phyloP scores from a whole-genome alignment of 2,888 invertebrate species.

The Chloroclysta siterata region DNA sequence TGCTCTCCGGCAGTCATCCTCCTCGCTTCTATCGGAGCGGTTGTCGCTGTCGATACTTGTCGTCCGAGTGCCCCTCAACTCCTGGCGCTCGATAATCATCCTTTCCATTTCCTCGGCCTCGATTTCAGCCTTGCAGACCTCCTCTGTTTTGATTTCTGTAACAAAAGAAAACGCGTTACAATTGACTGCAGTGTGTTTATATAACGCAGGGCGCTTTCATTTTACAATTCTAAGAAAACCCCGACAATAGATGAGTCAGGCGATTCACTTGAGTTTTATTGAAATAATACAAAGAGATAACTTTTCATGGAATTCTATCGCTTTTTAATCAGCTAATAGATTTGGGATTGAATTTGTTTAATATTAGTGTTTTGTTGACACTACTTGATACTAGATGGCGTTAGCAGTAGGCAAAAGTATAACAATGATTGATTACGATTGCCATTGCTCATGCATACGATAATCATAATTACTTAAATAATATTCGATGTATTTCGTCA shows the following conservation, averaged over 20 bases:
- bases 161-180: conserved; percentile 75
- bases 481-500: no score
- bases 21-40: conserved; percentile 83
- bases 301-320: conserved; percentile 47
- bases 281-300: conserved; percentile 71
- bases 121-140: conserved; percentile 76
- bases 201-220: conserved; percentile 76
- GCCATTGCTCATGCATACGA: no score
- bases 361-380: conserved; percentile 34
- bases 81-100: conserved; percentile 66
- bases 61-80: conserved; percentile 67
- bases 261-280: conserved; percentile 69
- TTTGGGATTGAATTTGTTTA: conserved; percentile 47
- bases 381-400: conserved; percentile 63
- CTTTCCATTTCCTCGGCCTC: conserved; percentile 68
- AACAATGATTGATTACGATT: background rate
- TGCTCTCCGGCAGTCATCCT: conserved; percentile 67
- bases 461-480: no score
- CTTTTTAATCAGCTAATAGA: conserved; percentile 71
- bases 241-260: conserved; percentile 82
- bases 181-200: conserved; percentile 75
- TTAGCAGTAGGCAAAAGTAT: conserved; percentile 10
- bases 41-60: conserved; percentile 84
- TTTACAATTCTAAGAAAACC: conserved; percentile 80
- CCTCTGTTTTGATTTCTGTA: conserved; percentile 83